Evolutionary conservation across 2,888 invertebrate species (phyloP), one percentile per base, ranked within the genome.

Genomic region (Nomada fabriciana): DNA sequence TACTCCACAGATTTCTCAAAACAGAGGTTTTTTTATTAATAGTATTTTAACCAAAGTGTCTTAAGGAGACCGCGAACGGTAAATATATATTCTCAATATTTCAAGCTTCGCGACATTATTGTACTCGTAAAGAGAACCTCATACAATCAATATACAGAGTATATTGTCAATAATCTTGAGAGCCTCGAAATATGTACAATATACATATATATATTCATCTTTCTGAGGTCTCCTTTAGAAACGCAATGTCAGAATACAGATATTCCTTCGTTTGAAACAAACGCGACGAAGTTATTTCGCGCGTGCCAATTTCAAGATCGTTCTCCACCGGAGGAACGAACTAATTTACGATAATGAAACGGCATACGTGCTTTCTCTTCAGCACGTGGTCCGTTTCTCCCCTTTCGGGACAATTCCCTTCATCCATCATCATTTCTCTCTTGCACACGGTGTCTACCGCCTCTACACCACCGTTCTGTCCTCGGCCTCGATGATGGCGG

Each of bases 301-400:
- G 64, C 63, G 80, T 63, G 79, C 68, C 68, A 47, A 43, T 73
- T 52, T 20, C 57, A 60, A 69, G 79, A 77, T 70, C 25, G 57
- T 73, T 64, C 43, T n/a, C 52, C 2, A 57, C 36, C 36, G 55
- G 43, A 68, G 73, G 68, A 61, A 64, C 65, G 65, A 72, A 59
- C 75, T 83, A 83, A 83, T 83, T 83, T 74, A 61, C 80, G 75
- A 80, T 83, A 80, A 83, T 83, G 80, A 83, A 83, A 80, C 68
- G 36, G 61, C 77, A 71, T 67, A 77, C 77, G 71, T 61, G 55
- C 68, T 78, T 83, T 69, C 75, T 72, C 71, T 72, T 55, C 63
- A 70, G 80, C 71, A 61, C 72, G 72, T 67, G 76, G 57, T 50
- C 43, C 36, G 64, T 76, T 65, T 63, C 69, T 80, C 75, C 64